These are phyloP conservation scores for Spisula solida DNA, from an alignment of 2,888 invertebrate genomes.

Conservation along the genomic window DNA sequence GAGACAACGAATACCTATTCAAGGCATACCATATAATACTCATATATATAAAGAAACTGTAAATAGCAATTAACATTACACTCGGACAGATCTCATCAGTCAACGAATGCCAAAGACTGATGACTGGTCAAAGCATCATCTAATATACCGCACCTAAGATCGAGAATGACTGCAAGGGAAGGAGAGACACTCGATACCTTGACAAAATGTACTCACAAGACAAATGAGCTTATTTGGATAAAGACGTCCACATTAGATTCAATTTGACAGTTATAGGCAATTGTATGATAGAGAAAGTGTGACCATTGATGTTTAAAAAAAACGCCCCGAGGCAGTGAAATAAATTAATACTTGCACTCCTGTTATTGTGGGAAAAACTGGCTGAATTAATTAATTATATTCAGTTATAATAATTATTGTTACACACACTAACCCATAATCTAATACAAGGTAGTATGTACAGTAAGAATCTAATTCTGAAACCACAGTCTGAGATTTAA, in stretches of 20 bases:
- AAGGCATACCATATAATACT: too few relatives aligned
- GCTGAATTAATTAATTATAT: background rate
- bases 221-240: constrained; percentile 55
- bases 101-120: constrained; percentile 53
- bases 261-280: constrained; percentile 63
- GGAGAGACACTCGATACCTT: constrained; percentile 51
- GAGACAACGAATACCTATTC: too few relatives aligned
- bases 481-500: background rate
- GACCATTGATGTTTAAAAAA: constrained; percentile 49
- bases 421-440: background rate
- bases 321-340: constrained; percentile 37
- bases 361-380: constrained; percentile 1
- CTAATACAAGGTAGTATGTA: background rate
- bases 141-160: constrained; percentile 51
- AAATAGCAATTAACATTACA: constrained; percentile 48
- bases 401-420: background rate
- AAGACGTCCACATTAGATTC: constrained; percentile 58
- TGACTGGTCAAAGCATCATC: constrained; percentile 46
- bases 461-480: background rate
- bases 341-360: constrained; percentile 9
- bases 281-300: constrained; percentile 63
- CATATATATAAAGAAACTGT: background rate
- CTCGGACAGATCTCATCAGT: constrained; percentile 57
- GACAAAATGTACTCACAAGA: constrained; percentile 61
- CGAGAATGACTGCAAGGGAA: constrained; percentile 41